Conservation (phyloP, 2,888 invertebrate genomes). For the Julus scanicus region DNA sequence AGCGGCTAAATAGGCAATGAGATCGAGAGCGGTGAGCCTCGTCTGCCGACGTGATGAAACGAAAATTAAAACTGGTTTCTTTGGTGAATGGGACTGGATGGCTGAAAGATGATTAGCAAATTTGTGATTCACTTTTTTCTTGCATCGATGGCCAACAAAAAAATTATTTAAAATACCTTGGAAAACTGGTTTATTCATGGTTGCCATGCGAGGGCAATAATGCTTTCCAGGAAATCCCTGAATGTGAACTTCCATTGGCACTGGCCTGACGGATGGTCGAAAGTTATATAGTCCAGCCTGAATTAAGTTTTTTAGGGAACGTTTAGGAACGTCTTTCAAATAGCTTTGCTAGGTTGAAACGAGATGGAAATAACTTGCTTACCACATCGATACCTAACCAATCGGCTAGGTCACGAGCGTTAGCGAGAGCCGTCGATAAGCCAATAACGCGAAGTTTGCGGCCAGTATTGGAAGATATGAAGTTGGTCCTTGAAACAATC, state of each 20-base stretch:
- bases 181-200: constrained; percentile 99
- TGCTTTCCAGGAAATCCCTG: constrained; percentile 97
- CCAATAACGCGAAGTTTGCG: constrained; percentile 89
- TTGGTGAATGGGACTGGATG: constrained; percentile 90
- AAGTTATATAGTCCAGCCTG: constrained; percentile 96
- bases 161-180: constrained; percentile 72
- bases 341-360: neutral
- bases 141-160: neutral
- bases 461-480: constrained; percentile 90
- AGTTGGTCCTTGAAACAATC: constrained; percentile 96
- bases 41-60: constrained; percentile 98
- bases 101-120: constrained; percentile 67
- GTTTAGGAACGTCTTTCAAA: neutral
- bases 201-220: constrained; percentile 99
- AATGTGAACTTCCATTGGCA: constrained; percentile 93
- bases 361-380: neutral
- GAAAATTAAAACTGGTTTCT: constrained; percentile 91
- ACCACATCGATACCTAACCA: constrained; percentile 85
- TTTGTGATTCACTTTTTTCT: neutral
- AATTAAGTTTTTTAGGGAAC: constrained; percentile 54
- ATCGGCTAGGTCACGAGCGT: constrained; percentile 94
- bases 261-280: constrained; percentile 96
- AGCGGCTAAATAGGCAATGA: constrained; percentile 89
- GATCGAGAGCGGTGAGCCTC: constrained; percentile 92
- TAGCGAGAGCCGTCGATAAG: constrained; percentile 96